Conservation (phyloP, 2,888 invertebrate species). For the Zelleria hepariella region DNA sequence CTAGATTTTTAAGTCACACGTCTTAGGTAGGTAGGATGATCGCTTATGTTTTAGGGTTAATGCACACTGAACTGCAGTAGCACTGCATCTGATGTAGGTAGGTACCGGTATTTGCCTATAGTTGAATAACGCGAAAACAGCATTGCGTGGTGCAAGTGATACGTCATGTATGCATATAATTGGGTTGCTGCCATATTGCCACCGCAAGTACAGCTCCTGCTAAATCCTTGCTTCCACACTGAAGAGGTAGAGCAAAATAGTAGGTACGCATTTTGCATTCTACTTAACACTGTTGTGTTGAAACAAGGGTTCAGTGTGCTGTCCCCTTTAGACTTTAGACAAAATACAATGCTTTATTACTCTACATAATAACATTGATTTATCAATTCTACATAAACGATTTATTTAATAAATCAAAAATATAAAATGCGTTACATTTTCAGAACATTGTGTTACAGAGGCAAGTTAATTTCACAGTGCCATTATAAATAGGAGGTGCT, state of each 20-base stretch:
- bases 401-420: neutral
- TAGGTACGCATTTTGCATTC: neutral
- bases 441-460: neutral
- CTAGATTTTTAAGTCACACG: slow-evolving; percentile 19
- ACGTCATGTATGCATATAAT: too few relatives aligned
- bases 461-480: neutral
- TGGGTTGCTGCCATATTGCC: too few relatives aligned
- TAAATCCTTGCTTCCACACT: too few relatives aligned
- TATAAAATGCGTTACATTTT: neutral
- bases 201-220: too few relatives aligned
- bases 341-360: neutral
- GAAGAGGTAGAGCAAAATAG: too few relatives aligned
- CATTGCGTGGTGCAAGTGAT: too few relatives aligned
- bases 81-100: neutral
- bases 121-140: too few relatives aligned
- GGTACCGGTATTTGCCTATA: too few relatives aligned
- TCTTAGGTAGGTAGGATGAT: neutral
- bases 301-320: neutral
- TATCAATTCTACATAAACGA: neutral
- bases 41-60: neutral
- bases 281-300: neutral
- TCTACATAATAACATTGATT: neutral
- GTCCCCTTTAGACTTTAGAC: neutral
- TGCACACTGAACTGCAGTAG: neutral
- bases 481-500: neutral